Evolutionary conservation across 2,888 invertebrate genomes (phyloP).

Genomic region (Cremastobaeus sp.): DNA sequence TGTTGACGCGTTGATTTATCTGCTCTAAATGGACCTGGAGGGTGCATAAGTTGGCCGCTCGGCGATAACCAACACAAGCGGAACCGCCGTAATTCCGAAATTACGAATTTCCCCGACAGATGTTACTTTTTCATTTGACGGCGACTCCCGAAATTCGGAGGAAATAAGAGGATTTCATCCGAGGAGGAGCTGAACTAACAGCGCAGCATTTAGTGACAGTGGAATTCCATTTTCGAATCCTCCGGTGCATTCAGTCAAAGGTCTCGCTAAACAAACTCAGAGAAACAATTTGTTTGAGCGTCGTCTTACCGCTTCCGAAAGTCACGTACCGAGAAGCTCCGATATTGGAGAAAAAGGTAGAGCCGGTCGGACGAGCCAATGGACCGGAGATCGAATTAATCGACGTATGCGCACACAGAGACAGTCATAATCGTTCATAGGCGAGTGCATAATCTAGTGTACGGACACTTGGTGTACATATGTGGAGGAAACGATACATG

Average conservation of each 20-base stretch:
- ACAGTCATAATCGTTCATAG: conserved; percentile 38
- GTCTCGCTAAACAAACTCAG: too few relatives aligned
- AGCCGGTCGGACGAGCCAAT: conserved; percentile 60
- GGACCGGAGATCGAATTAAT: conserved; percentile 73
- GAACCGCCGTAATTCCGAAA: too few relatives aligned
- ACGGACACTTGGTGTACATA: conserved; percentile 29
- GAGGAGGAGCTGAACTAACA: too few relatives aligned
- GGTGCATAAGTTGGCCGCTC: too few relatives aligned
- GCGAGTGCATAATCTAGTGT: conserved; percentile 32
- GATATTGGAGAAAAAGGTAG: conserved; percentile 6
- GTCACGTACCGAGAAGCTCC: not conserved
- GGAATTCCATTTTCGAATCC: not conserved
- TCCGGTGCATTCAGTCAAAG: not conserved
- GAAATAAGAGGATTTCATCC: too few relatives aligned
- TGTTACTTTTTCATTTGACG: too few relatives aligned
- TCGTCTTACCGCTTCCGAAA: conserved; percentile 15
- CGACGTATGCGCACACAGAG: conserved; percentile 61
- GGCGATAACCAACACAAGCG: too few relatives aligned
- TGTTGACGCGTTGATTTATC: too few relatives aligned
- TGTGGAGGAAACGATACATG: conserved; percentile 58
- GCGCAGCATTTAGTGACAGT: too few relatives aligned
- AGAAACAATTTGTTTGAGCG: not conserved
- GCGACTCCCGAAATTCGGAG: too few relatives aligned
- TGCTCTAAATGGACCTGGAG: too few relatives aligned
- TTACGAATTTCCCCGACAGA: too few relatives aligned